Evolutionary conservation across 2,797 vertebrate species (phyloP).

Genomic region (Helostoma temminkii): DNA sequence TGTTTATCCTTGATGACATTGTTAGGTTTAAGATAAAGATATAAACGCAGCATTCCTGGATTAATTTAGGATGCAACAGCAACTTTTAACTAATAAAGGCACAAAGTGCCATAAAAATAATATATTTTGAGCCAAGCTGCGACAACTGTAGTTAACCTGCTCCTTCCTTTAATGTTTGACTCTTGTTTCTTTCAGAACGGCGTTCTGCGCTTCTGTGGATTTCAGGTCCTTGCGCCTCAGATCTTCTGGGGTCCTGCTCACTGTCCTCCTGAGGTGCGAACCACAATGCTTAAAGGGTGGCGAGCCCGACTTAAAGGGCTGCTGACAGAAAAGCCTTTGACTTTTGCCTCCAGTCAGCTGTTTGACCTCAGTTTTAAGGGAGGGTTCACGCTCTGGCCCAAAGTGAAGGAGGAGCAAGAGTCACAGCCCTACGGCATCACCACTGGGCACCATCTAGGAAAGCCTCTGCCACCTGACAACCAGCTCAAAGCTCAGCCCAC

Average conservation of each 20-base stretch:
- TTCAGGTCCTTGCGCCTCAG: conserved; percentile 89
- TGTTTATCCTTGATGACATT: too few relatives aligned
- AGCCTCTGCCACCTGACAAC: conserved; percentile 84
- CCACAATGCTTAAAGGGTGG: conserved; percentile 85
- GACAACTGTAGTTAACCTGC: background rate
- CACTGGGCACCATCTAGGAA: conserved; percentile 89
- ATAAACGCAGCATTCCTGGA: too few relatives aligned
- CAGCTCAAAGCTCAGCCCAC: conserved; percentile 76
- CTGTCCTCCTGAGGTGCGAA: conserved; percentile 53
- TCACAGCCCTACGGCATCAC: conserved; percentile 79
- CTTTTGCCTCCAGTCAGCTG: conserved; percentile 83
- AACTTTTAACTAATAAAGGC: background rate
- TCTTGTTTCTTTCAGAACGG: conserved; percentile 84
- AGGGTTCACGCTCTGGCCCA: conserved; percentile 82
- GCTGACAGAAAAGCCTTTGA: conserved; percentile 85
- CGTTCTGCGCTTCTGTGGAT: conserved; percentile 89
- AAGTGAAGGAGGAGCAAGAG: conserved; percentile 70
- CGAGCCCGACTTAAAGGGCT: conserved; percentile 81
- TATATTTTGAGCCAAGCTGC: background rate
- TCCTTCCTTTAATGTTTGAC: background rate
- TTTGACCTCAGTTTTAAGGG: conserved; percentile 84
- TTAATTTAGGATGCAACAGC: too few relatives aligned
- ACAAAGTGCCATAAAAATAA: background rate
- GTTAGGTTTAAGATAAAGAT: too few relatives aligned
- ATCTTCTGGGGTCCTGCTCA: conserved; percentile 86